Evolutionary conservation across 92 coral and sea anemone genomes (phyloP).

Genomic region (Meandrina meandrites): DNA sequence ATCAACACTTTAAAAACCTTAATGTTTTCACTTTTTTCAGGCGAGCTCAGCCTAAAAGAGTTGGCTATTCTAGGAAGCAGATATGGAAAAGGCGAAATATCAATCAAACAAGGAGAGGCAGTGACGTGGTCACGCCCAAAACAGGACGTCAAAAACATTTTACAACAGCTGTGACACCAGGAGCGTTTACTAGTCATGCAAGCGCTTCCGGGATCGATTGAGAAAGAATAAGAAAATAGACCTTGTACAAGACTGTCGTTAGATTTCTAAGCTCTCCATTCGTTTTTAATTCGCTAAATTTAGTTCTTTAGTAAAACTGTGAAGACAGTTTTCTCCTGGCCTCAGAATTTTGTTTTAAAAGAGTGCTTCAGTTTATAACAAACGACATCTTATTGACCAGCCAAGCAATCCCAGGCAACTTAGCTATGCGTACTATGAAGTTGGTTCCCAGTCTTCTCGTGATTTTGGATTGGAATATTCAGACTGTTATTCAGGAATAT

Average conservation of each 20-base stretch:
- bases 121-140: conserved; percentile 86
- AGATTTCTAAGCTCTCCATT: not conserved
- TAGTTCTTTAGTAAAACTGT: not conserved
- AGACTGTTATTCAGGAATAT: not conserved
- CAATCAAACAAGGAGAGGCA: conserved; percentile 58
- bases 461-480: not conserved
- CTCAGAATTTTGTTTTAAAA: not conserved
- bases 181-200: not conserved
- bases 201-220: not conserved
- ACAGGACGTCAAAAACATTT: conserved; percentile 64
- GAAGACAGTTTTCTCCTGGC: not conserved
- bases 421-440: not conserved
- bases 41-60: conserved; percentile 57
- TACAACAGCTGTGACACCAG: conserved; percentile 44
- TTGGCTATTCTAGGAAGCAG: conserved; percentile 64
- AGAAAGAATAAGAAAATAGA: not conserved
- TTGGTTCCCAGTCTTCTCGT: not conserved
- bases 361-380: not conserved
- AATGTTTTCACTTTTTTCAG: conserved; percentile 28
- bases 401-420: not conserved
- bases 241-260: not conserved
- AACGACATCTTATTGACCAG: not conserved
- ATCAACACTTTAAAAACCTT: not conserved
- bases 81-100: conserved; percentile 72
- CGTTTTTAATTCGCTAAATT: not conserved